These are phyloP conservation scores for Lutjanus argentimaculatus DNA, from an alignment of 2,797 vertebrate genomes.

Conservation along the genomic window DNA sequence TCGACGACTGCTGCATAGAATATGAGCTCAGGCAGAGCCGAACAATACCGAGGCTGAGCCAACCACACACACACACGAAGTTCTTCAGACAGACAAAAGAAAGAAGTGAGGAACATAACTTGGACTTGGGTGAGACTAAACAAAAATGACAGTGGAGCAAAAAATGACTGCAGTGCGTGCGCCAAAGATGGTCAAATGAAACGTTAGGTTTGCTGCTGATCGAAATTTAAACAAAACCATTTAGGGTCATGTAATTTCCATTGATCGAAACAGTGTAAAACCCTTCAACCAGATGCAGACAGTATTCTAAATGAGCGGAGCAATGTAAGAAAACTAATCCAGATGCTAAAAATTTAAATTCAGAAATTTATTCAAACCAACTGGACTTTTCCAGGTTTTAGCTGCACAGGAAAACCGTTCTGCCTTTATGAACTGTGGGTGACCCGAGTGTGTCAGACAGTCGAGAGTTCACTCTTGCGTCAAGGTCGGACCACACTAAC, in stretches of 20 bases:
- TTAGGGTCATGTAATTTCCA: constrained; percentile 19
- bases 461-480: constrained; percentile 27
- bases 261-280: constrained; percentile 36
- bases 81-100: constrained; percentile 51
- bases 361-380: constrained; percentile 29
- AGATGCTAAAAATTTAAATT: constrained; percentile 53
- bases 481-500: constrained; percentile 50
- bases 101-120: constrained; percentile 32
- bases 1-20: constrained; percentile 61
- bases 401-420: constrained; percentile 34
- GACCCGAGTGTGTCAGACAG: constrained; percentile 59
- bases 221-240: not conserved
- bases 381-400: constrained; percentile 28
- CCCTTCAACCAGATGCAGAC: constrained; percentile 34
- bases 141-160: constrained; percentile 41
- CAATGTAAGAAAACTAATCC: constrained; percentile 49
- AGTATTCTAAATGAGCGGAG: constrained; percentile 33
- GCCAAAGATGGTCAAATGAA: constrained; percentile 24
- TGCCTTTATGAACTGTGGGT: constrained; percentile 56
- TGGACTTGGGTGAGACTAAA: constrained; percentile 43
- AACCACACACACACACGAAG: constrained; percentile 37
- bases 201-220: constrained; percentile 8
- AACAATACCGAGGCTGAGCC: constrained; percentile 51
- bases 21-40: constrained; percentile 51
- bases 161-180: constrained; percentile 11